Evolutionary conservation across 2,888 invertebrate species (phyloP).

Genomic region (Helicoverpa assulta): DNA sequence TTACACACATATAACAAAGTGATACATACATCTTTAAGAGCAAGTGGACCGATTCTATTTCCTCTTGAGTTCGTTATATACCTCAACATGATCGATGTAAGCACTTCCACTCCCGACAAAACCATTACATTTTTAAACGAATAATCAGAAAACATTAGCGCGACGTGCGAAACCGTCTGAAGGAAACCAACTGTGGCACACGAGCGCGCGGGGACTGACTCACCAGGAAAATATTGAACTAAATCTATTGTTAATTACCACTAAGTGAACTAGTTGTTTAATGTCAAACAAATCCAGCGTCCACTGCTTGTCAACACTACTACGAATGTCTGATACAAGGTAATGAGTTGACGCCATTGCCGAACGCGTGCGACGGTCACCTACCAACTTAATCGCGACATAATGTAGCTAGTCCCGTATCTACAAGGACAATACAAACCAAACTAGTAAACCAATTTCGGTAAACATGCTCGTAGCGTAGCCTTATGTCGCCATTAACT

Average conservation of each 20-base stretch:
- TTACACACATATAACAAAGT: constrained; percentile 6
- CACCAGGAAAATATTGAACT: constrained; percentile 84
- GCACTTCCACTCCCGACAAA: constrained; percentile 68
- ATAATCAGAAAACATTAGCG: constrained; percentile 40
- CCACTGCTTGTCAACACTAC: constrained; percentile 66
- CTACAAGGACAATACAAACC: constrained; percentile 26
- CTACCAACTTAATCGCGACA: constrained; percentile 20
- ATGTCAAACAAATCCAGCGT: constrained; percentile 72
- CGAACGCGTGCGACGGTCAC: constrained; percentile 63
- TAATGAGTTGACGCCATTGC: constrained; percentile 72
- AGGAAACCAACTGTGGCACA: constrained; percentile 61
- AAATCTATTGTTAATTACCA: constrained; percentile 82
- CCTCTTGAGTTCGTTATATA: constrained; percentile 71
- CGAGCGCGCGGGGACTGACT: constrained; percentile 71
- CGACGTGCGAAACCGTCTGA: constrained; percentile 45
- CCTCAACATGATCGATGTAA: constrained; percentile 76
- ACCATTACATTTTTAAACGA: constrained; percentile 73
- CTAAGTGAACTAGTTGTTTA: constrained; percentile 75
- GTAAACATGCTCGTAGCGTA: neutral
- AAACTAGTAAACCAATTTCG: neutral
- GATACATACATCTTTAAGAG: constrained; percentile 71
- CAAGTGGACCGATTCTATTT: constrained; percentile 74
- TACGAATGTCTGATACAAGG: constrained; percentile 67
- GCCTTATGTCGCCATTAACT: neutral
- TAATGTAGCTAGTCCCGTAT: constrained; percentile 36